phyloP scores from a whole-genome alignment of 2,113 vertebrate species.

The Hiodon alosoides region DNA sequence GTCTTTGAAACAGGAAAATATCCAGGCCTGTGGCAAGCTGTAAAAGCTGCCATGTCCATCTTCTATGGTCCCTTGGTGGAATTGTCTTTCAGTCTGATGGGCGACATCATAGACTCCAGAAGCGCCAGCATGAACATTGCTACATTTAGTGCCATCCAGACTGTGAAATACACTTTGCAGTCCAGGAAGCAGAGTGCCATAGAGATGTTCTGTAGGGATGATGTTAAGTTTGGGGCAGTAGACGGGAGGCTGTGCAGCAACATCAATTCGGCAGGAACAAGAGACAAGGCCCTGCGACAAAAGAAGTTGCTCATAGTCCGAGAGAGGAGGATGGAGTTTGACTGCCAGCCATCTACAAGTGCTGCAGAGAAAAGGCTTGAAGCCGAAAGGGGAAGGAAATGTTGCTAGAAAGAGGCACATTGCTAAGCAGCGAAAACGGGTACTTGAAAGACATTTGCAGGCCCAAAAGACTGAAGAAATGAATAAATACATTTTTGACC shows the following conservation, averaged over 20 bases:
- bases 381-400: constrained; percentile 23
- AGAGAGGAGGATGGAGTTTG: constrained; percentile 12
- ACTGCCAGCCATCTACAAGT: constrained; percentile 7
- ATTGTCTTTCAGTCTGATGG: constrained; percentile 18
- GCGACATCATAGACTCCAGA: constrained; percentile 9
- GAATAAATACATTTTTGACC: neutral
- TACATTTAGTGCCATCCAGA: constrained; percentile 27
- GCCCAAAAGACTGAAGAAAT: neutral
- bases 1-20: too few species aligned
- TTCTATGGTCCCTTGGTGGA: constrained; percentile 23
- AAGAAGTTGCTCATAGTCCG: neutral
- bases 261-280: constrained; percentile 23
- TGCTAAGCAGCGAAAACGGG: constrained; percentile 11
- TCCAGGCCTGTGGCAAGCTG: neutral
- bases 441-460: neutral
- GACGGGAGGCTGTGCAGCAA: constrained; percentile 20
- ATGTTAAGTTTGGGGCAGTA: constrained; percentile 23
- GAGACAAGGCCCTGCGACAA: constrained; percentile 4
- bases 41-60: constrained; percentile 3
- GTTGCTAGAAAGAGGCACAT: constrained; percentile 16
- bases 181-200: constrained; percentile 23
- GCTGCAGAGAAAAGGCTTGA: too few species aligned
- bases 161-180: constrained; percentile 26
- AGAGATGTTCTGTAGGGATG: constrained; percentile 18
- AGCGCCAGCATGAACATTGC: constrained; percentile 21